These are phyloP conservation scores for Hypocryptadius cinnamomeus DNA, from an alignment of 2,113 vertebrate genomes.

Conservation along the genomic window DNA sequence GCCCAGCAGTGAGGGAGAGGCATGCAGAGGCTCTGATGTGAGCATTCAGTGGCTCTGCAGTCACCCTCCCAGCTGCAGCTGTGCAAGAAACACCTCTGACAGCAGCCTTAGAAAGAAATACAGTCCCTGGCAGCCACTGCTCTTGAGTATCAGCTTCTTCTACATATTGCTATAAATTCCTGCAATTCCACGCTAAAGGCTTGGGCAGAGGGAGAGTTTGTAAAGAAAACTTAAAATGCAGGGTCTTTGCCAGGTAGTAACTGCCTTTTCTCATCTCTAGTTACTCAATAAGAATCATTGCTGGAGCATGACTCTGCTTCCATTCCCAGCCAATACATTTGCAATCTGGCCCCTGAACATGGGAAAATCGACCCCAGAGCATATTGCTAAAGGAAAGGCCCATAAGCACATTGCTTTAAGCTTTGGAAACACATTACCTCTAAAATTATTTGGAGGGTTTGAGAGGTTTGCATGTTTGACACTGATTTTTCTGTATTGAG, in stretches of 20 bases:
- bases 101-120: neutral
- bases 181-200: neutral
- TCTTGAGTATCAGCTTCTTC: neutral
- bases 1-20: neutral
- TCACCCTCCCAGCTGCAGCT: neutral
- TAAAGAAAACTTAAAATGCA: neutral
- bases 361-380: neutral
- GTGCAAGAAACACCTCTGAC: neutral
- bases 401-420: neutral
- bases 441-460: neutral
- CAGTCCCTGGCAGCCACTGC: neutral
- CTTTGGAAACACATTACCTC: neutral
- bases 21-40: neutral
- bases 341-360: constrained; percentile 1
- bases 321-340: constrained; percentile 4
- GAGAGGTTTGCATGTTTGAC: neutral
- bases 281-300: constrained; percentile 37
- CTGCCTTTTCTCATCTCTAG: neutral
- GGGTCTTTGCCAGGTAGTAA: neutral
- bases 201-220: neutral
- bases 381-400: neutral
- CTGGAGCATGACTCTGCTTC: constrained; percentile 1
- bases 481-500: neutral
- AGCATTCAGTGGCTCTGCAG: neutral
- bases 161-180: neutral